Percentiles rank a stretch among this genome's conserved stretches.
Evolutionary conservation across 1,140 invertebrate genomes (phyloP).

Genomic region (Phocides pigmalion): DNA sequence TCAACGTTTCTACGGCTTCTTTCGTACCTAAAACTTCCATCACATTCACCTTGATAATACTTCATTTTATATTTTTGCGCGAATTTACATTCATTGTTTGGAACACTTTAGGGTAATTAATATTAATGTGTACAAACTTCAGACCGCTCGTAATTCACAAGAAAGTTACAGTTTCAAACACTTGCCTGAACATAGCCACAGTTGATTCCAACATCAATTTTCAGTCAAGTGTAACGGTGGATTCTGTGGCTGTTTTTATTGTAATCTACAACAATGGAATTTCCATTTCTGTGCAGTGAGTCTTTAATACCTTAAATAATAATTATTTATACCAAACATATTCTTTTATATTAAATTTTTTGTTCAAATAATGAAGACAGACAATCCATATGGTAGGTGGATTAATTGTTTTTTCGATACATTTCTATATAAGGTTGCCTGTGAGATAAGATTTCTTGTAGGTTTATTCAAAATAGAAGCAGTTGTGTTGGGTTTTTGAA

Average conservation of each 20-base stretch:
- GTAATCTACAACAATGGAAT: constrained; percentile 54
- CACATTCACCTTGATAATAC: constrained; percentile 7
- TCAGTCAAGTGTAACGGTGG: constrained; percentile 67
- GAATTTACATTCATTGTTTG: constrained; percentile 33
- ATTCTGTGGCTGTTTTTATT: constrained; percentile 46
- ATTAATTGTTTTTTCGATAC: constrained; percentile 10
- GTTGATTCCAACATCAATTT: constrained; percentile 58
- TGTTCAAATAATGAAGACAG: not conserved
- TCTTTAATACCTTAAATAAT: constrained; percentile 29
- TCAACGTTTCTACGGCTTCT: constrained; percentile 49
- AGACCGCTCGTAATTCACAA: constrained; percentile 45
- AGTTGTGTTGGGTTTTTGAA: too few relatives aligned
- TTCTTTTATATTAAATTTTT: constrained; percentile 1
- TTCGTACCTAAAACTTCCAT: not conserved
- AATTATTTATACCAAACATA: not conserved
- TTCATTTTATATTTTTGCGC: constrained; percentile 32
- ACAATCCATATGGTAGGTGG: constrained; percentile 23
- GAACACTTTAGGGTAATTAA: constrained; percentile 8
- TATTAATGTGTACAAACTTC: constrained; percentile 56
- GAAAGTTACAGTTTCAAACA: constrained; percentile 40
- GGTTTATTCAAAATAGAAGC: too few relatives aligned
- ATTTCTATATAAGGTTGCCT: too few relatives aligned
- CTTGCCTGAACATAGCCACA: constrained; percentile 70
- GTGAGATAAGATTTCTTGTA: too few relatives aligned
- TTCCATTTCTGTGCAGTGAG: constrained; percentile 68